A percentile compares a stretch with the other conserved stretches of the same genome.
phyloP scores from a whole-genome alignment of 2,113 vertebrate genomes.

The Cyanistes caeruleus region DNA sequence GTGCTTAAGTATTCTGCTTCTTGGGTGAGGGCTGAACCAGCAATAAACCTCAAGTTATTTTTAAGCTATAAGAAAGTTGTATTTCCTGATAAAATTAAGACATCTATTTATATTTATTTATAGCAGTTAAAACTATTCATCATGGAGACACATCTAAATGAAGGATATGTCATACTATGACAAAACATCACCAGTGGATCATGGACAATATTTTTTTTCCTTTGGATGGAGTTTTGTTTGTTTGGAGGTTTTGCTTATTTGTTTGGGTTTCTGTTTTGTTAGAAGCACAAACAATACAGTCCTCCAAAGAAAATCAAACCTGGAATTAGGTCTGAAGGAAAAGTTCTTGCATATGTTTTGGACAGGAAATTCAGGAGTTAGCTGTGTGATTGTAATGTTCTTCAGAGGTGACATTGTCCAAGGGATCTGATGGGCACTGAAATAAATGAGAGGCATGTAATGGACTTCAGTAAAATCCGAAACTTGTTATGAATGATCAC shows the following conservation, averaged over 20 bases:
- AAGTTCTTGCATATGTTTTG: not conserved
- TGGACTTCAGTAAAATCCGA: not conserved
- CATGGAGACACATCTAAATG: not conserved
- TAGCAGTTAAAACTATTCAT: not conserved
- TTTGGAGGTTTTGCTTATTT: not conserved
- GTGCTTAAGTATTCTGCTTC: not conserved
- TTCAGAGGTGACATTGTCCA: not conserved
- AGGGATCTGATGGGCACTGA: not conserved
- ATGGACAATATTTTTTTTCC: not conserved
- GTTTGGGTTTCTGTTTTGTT: not conserved
- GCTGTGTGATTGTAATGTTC: not conserved
- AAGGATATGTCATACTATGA: not conserved
- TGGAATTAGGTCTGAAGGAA: not conserved
- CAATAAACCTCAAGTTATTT: not conserved
- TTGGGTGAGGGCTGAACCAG: not conserved
- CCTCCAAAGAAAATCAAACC: not conserved
- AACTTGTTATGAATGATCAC: not conserved
- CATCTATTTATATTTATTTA: not conserved
- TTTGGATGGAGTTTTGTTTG: not conserved
- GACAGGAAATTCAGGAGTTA: not conserved
- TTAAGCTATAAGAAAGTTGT: not conserved
- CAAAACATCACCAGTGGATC: not conserved
- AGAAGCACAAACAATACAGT: not conserved
- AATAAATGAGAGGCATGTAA: not conserved
- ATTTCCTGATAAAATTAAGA: not conserved